Percentiles rank a stretch among this genome's conserved stretches.
These are phyloP conservation scores for Eulemur albifrons DNA, from an alignment of 2,797 vertebrate genomes.

Conservation along the genomic window DNA sequence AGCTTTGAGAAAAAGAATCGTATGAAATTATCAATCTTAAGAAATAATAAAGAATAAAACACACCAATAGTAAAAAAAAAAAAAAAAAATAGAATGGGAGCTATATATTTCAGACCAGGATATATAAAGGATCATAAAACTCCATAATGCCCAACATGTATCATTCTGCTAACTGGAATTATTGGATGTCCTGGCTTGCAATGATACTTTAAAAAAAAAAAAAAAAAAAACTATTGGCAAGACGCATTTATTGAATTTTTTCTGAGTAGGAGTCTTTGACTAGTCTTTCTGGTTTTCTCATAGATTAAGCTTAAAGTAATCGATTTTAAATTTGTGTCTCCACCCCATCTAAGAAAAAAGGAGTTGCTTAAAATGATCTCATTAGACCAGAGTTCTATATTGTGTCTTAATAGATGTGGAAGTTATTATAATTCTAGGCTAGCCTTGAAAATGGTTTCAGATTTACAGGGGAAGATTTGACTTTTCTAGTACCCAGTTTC, in stretches of 20 bases:
- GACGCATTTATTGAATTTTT: constrained; percentile 51
- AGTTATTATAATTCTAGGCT: constrained; percentile 81
- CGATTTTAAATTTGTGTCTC: constrained; percentile 71
- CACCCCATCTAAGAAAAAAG: constrained; percentile 64
- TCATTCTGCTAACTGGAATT: background rate
- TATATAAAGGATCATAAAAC: constrained; percentile 37
- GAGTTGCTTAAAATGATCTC: constrained; percentile 74
- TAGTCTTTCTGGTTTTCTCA: constrained; percentile 46
- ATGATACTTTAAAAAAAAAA: constrained; percentile 2
- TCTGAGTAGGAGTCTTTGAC: background rate
- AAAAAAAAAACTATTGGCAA: constrained; percentile 24
- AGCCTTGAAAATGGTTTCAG: constrained; percentile 79
- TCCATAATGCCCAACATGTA: background rate
- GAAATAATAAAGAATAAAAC: constrained; percentile 24
- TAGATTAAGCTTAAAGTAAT: constrained; percentile 60
- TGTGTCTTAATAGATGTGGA: constrained; percentile 77
- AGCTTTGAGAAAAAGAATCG: background rate
- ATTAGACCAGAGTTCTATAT: constrained; percentile 68
- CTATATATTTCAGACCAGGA: background rate
- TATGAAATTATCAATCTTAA: background rate
- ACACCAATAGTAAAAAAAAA: background rate
- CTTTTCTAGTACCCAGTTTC: constrained; percentile 82
- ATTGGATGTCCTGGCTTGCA: background rate
- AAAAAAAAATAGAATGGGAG: background rate
- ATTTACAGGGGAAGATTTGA: constrained; percentile 74